These are phyloP conservation scores for Gallinago stenura DNA, from an alignment of 2,797 vertebrate genomes.

Conservation along the genomic window DNA sequence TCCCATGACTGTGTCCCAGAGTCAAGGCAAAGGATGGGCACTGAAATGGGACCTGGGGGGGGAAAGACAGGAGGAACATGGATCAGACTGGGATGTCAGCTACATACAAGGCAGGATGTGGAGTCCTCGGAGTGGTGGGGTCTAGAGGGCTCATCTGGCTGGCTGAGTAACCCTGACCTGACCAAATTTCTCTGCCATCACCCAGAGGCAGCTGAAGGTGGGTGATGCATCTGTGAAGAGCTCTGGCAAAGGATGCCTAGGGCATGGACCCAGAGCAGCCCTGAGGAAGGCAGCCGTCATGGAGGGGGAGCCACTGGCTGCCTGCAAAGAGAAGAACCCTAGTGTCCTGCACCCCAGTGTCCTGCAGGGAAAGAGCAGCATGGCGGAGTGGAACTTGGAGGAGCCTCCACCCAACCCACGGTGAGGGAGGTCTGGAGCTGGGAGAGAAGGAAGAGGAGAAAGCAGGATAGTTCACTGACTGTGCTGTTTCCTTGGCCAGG, in stretches of 20 bases:
- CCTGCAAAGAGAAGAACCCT: slow-evolving; percentile 7
- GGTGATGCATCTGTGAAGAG: slow-evolving; percentile 1
- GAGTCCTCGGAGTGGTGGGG: background rate
- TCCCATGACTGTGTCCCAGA: background rate
- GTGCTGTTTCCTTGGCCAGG: slow-evolving; percentile 36
- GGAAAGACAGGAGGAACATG: background rate
- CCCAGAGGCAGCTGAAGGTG: slow-evolving; percentile 54
- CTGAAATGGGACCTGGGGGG: background rate
- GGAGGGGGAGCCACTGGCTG: background rate
- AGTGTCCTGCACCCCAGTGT: background rate
- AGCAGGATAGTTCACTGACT: background rate
- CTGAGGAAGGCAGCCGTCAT: background rate
- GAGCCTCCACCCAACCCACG: background rate
- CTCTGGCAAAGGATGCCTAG: background rate
- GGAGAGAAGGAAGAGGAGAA: background rate
- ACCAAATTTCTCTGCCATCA: background rate
- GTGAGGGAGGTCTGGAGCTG: slow-evolving; percentile 51
- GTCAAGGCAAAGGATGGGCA: background rate
- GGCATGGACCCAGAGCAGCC: background rate
- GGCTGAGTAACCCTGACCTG: background rate
- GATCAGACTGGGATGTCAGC: background rate
- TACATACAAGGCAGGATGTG: background rate
- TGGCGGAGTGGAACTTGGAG: slow-evolving; percentile 48
- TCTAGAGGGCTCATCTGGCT: background rate
- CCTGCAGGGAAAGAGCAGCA: background rate